These are phyloP conservation scores for Gymnobelideus leadbeateri DNA, from an alignment of 2,113 vertebrate species.

Conservation along the genomic window DNA sequence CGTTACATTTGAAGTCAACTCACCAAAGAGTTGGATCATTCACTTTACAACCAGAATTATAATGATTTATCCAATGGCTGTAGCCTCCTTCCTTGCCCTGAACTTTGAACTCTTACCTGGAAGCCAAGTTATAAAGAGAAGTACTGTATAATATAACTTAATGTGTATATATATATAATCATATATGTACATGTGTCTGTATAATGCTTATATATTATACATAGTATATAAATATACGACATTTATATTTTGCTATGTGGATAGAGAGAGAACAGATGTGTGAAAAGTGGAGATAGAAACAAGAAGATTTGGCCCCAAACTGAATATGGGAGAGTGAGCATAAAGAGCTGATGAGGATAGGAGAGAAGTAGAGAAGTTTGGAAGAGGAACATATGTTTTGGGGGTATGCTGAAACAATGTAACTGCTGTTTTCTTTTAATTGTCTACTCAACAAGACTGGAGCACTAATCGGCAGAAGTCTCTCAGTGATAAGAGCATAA, in stretches of 20 bases:
- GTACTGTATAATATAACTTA: not conserved
- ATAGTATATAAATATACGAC: too few species aligned
- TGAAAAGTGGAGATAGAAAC: not conserved
- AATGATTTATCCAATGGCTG: not conserved
- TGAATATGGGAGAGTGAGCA: not conserved
- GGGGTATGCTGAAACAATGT: not conserved
- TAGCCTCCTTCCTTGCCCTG: not conserved
- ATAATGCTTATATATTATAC: too few species aligned
- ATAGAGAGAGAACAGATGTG: not conserved
- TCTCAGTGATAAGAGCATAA: not conserved
- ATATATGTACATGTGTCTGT: not conserved
- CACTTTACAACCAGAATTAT: not conserved
- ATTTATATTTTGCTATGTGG: not conserved
- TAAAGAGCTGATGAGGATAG: not conserved
- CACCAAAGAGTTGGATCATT: not conserved
- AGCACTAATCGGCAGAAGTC: not conserved
- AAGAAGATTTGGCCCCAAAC: not conserved
- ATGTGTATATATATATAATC: too few species aligned
- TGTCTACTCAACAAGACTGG: not conserved
- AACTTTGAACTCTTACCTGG: slow-evolving; percentile 27
- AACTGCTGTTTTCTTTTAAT: not conserved
- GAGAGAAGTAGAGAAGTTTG: not conserved
- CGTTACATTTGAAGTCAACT: not conserved
- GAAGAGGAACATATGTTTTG: not conserved
- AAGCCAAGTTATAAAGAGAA: slow-evolving; percentile 13